Conservation (phyloP, 2,888 invertebrate species). For the Euzetes globulus region DNA sequence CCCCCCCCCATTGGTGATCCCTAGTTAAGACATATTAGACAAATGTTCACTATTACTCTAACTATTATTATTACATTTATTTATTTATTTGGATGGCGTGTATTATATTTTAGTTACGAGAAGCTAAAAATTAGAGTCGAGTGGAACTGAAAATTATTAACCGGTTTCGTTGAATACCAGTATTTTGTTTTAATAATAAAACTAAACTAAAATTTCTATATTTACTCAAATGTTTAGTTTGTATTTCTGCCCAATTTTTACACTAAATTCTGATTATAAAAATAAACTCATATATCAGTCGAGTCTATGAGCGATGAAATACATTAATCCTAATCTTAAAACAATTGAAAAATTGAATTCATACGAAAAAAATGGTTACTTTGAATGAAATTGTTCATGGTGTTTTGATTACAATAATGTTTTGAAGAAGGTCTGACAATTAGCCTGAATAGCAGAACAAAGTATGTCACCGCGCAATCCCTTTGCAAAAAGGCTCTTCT, state of each 20-base stretch:
- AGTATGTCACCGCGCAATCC: too few species aligned
- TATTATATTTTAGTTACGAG: not conserved
- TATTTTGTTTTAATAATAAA: conserved; percentile 1
- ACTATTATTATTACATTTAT: not conserved
- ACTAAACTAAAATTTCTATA: not conserved
- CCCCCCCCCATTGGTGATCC: too few species aligned
- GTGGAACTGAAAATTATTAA: not conserved
- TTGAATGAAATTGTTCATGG: too few species aligned
- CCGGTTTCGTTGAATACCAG: conserved; percentile 12
- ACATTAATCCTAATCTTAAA: not conserved
- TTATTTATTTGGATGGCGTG: not conserved
- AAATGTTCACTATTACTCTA: not conserved
- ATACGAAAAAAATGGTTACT: too few species aligned
- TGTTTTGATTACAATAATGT: too few species aligned
- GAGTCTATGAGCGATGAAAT: not conserved
- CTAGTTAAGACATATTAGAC: not conserved
- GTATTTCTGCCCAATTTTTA: not conserved
- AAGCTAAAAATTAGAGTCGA: not conserved
- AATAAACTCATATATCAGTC: conserved; percentile 4
- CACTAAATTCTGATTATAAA: not conserved
- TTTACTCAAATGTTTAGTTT: not conserved
- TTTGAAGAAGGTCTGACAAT: too few species aligned
- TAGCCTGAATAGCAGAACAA: too few species aligned
- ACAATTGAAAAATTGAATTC: not conserved
- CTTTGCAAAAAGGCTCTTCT: too few species aligned